A percentile compares a stretch with the other conserved stretches of the same genome.
Evolutionary conservation across 2,113 vertebrate genomes (phyloP).

Genomic region (Pluvialis apricaria): DNA sequence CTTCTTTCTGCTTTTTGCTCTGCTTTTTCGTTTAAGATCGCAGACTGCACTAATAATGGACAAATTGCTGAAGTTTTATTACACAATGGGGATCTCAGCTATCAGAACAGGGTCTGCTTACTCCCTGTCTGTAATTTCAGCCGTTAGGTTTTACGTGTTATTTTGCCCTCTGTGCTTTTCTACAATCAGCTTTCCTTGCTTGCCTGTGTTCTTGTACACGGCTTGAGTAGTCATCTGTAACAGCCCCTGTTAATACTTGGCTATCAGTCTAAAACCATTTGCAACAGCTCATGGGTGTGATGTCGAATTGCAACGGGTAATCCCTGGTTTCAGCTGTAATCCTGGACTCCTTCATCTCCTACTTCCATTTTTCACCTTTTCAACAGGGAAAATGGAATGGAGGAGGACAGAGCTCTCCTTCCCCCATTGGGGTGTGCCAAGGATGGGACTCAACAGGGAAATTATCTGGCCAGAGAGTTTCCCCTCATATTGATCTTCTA

Average conservation of each 20-base stretch:
- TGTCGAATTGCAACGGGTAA: not conserved
- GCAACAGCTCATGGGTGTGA: not conserved
- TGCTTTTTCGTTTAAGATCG: not conserved
- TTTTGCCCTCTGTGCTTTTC: not conserved
- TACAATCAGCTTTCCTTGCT: not conserved
- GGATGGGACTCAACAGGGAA: not conserved
- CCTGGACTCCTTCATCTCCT: not conserved
- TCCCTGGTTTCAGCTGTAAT: not conserved
- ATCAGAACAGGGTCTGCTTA: not conserved
- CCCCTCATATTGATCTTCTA: not conserved
- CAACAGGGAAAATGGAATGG: not conserved
- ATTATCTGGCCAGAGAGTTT: not conserved
- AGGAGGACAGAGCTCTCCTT: not conserved
- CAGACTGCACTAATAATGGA: not conserved
- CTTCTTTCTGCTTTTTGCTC: not conserved
- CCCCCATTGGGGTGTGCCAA: rapidly evolving
- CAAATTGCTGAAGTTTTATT: not conserved
- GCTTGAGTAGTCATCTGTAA: not conserved
- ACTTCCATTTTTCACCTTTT: not conserved
- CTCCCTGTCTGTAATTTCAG: not conserved
- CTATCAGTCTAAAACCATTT: not conserved
- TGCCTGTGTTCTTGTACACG: not conserved
- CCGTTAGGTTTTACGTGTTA: not conserved
- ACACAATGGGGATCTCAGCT: not conserved
- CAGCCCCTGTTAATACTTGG: not conserved